Conservation (phyloP, 2,888 invertebrate species). For the Drosophila meridiana region DNA sequence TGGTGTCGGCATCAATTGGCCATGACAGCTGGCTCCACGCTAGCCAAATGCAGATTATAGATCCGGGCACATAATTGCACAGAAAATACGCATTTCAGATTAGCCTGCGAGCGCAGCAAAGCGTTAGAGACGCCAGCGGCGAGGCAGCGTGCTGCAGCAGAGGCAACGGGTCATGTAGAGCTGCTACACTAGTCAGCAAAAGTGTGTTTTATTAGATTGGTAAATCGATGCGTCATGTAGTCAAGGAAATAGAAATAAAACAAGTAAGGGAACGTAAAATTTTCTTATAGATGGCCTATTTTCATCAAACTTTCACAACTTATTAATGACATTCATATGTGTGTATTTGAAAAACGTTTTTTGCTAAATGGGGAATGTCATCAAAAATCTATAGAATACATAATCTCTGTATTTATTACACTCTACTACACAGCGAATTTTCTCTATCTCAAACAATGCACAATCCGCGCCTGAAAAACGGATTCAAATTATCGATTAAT, state of each 20-base stretch:
- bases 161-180: slow-evolving; percentile 10
- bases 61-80: slow-evolving; percentile 51
- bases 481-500: too few relatives aligned
- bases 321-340: too few relatives aligned
- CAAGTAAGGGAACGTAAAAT: too few relatives aligned
- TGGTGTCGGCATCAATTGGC: slow-evolving; percentile 33
- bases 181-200: slow-evolving; percentile 21
- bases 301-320: too few relatives aligned
- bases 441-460: too few relatives aligned
- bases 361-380: too few relatives aligned
- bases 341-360: too few relatives aligned
- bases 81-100: slow-evolving; percentile 63
- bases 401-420: too few relatives aligned
- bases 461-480: too few relatives aligned
- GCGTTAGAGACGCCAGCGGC: slow-evolving; percentile 27
- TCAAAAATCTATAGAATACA: too few relatives aligned
- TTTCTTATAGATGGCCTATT: too few relatives aligned
- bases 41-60: slow-evolving; percentile 52
- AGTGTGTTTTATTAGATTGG: neutral
- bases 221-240: neutral
- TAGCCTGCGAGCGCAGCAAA: slow-evolving; percentile 61
- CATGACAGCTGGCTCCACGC: slow-evolving; percentile 30
- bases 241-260: neutral
- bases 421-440: too few relatives aligned
- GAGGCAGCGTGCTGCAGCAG: neutral